Conservation (phyloP, 2,113 vertebrate species). For the Zosterops lateralis region DNA sequence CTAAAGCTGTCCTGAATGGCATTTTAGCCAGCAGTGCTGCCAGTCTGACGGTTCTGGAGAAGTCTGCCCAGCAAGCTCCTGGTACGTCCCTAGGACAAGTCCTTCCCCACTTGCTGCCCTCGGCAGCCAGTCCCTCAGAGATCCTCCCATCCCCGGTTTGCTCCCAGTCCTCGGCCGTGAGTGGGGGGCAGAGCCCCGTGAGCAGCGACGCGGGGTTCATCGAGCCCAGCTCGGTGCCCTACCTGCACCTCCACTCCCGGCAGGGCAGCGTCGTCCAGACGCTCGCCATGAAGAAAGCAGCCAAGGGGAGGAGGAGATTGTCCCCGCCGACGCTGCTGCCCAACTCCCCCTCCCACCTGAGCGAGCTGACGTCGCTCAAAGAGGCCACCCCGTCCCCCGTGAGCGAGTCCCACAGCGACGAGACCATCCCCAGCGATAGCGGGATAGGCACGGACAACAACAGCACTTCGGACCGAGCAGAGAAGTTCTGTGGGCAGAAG, state of each 20-base stretch:
- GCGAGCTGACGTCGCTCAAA: constrained; percentile 84
- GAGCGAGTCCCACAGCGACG: constrained; percentile 95
- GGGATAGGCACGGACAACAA: constrained; percentile 92
- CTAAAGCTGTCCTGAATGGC: constrained; percentile 81
- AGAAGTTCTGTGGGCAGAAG: constrained; percentile 81
- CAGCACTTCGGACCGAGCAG: constrained; percentile 86
- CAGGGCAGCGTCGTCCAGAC: constrained; percentile 79
- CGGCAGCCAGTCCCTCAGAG: constrained; percentile 68
- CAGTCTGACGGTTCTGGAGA: constrained; percentile 69
- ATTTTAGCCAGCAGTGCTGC: constrained; percentile 60
- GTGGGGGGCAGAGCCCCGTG: constrained; percentile 88
- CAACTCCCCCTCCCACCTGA: constrained; percentile 85
- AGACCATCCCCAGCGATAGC: constrained; percentile 89
- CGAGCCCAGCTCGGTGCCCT: constrained; percentile 89
- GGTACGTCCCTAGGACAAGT: constrained; percentile 74
- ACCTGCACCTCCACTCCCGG: constrained; percentile 74
- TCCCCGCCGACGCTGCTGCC: constrained; percentile 81
- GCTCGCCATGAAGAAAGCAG: constrained; percentile 84
- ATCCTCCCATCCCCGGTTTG: constrained; percentile 87
- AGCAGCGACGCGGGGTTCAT: constrained; percentile 87
- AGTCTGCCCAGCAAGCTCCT: constrained; percentile 72
- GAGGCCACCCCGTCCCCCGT: constrained; percentile 92
- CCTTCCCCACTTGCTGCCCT: constrained; percentile 79
- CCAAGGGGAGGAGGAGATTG: constrained; percentile 73
- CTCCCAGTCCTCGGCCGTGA: constrained; percentile 83